Evolutionary conservation across 2,888 invertebrate species (phyloP).

Genomic region (Graphium colonna): DNA sequence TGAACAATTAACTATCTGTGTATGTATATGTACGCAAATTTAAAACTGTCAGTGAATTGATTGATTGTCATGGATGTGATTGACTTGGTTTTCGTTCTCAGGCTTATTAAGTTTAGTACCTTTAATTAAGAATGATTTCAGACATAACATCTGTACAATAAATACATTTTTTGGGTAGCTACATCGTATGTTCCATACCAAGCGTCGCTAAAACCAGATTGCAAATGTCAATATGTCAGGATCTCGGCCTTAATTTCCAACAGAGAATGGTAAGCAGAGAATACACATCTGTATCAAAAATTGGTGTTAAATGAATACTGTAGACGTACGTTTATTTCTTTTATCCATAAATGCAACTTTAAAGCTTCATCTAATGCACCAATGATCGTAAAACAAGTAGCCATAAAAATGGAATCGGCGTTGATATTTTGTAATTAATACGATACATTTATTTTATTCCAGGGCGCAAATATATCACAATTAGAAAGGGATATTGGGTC

Average conservation of each 20-base stretch:
- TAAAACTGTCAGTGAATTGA: conserved; percentile 32
- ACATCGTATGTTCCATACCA: conserved; percentile 47
- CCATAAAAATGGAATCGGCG: conserved; percentile 7
- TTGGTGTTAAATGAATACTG: conserved; percentile 5
- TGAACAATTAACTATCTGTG: background rate
- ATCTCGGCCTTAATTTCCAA: conserved; percentile 80
- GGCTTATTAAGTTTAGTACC: conserved; percentile 55
- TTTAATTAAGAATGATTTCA: conserved; percentile 56
- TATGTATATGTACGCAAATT: conserved; percentile 24
- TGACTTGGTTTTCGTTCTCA: conserved; percentile 37
- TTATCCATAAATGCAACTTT: no score
- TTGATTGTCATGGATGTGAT: conserved; percentile 40
- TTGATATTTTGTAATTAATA: conserved; percentile 1
- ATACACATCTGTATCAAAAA: conserved; percentile 39
- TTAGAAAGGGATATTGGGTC: conserved; percentile 99
- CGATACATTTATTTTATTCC: conserved; percentile 35
- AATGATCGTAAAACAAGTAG: background rate
- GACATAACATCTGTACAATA: conserved; percentile 42
- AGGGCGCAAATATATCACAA: conserved; percentile 99
- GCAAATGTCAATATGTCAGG: conserved; percentile 81
- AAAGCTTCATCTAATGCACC: no score
- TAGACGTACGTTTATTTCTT: no score
- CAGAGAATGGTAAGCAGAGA: conserved; percentile 75
- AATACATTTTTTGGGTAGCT: conserved; percentile 41
- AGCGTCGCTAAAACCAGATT: conserved; percentile 67